Evolutionary conservation across 2,888 invertebrate genomes (phyloP), one percentile per base, ranked within the genome.

Genomic region (Drosophila maculinotata): DNA sequence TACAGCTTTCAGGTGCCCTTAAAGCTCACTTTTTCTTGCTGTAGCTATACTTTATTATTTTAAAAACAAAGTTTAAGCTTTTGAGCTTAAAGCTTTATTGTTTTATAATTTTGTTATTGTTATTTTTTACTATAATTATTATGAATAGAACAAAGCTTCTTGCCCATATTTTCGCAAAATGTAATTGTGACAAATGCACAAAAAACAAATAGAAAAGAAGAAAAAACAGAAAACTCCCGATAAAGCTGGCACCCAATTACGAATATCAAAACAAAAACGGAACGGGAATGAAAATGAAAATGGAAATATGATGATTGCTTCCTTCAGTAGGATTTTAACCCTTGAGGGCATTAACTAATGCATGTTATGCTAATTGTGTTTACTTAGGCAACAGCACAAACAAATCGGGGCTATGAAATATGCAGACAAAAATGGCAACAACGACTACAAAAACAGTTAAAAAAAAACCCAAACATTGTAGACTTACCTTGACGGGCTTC

Each of bases 401-500:
- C 60, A 72, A 59, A 52, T 56, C 35, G 38, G 6, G 28, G 1
- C 33, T 49, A 68, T 76, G 28, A 69, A 76, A 70, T 70, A 67
- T 67, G 58, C 60, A 71, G 31, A 51, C 52, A 45, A 14, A 49
- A 33, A 26, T 14, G n/a, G 44, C 38, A 53, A 15, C 20, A 47
- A 23, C 44, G 45, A 51, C 17, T 53, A 31, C 39, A 47, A 30
- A 39, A 51, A 44, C 54, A 56, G 41, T 33, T 14, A n/a, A 44
- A 64, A 44, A 17, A 14, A 14, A 20, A 28, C 12, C 23, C 1
- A 20, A 23, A 33, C 10, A 14, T 17, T n/a, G 5, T 1, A 6
- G 23, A 67, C 76, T 80, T 73, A 90, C 89, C 88, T 90, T 90
- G 38, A 87, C 84, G 53, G 89, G 85, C 62, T 90, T 90, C 74